phyloP scores from a whole-genome alignment of 53 echinoderm and acorn worm genomes.

The Paelopatides confundens region DNA sequence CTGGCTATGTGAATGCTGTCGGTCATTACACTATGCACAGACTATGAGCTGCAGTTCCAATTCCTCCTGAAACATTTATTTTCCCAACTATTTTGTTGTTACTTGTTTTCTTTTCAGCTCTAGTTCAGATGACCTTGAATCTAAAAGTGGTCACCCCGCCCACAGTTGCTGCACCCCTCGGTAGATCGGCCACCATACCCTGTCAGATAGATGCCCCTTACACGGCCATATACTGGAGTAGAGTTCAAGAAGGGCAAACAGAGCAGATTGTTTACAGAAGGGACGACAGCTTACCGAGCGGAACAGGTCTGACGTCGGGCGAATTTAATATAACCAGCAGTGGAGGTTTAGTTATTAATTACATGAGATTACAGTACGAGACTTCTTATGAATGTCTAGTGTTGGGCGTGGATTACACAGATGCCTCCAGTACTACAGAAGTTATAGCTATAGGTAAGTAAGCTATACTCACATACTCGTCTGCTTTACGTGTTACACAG shows the following conservation, averaged over 20 bases:
- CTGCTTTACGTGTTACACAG: too few relatives aligned
- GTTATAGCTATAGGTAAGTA: conserved; percentile 25
- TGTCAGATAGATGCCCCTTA: background rate
- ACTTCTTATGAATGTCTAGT: background rate
- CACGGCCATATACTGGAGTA: background rate
- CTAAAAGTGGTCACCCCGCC: background rate
- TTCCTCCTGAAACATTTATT: too few relatives aligned
- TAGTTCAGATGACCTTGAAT: background rate
- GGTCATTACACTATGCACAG: too few relatives aligned
- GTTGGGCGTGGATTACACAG: background rate
- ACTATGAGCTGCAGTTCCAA: too few relatives aligned
- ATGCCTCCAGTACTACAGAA: background rate
- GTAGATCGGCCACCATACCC: background rate
- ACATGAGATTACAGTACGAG: background rate
- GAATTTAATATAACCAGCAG: background rate
- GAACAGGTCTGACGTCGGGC: background rate
- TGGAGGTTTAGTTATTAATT: background rate
- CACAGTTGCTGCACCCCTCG: background rate
- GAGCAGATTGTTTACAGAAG: background rate
- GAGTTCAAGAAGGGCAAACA: background rate
- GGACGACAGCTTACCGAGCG: background rate
- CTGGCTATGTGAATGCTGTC: too few relatives aligned
- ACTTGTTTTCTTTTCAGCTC: too few relatives aligned
- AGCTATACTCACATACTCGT: too few relatives aligned
- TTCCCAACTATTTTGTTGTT: too few relatives aligned